Evolutionary conservation across 1,140 invertebrate genomes (phyloP).

Genomic region (Eriocheir sinensis): DNA sequence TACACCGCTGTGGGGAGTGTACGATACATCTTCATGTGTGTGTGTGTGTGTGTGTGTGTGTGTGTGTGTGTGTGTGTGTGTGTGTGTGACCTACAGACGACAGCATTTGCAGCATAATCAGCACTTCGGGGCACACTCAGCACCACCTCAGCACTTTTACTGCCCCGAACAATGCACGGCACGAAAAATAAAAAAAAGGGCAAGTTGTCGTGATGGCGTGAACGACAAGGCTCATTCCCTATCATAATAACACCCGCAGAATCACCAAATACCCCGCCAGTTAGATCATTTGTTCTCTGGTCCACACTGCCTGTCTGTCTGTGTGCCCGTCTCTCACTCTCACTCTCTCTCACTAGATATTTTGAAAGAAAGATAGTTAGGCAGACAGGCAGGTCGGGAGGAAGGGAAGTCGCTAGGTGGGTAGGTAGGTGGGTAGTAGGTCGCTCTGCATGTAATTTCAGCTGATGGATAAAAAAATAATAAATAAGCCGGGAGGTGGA

Average conservation of each 20-base stretch:
- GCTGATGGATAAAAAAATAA: conserved; percentile 43
- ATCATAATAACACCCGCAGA: too few relatives aligned
- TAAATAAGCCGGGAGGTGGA: neutral
- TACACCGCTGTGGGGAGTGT: neutral
- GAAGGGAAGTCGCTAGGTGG: too few relatives aligned
- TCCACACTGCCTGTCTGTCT: neutral
- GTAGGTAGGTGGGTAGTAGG: too few relatives aligned
- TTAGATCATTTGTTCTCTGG: neutral
- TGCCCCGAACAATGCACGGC: too few relatives aligned
- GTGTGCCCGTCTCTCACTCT: neutral
- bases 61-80: conserved; percentile 4
- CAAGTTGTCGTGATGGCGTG: neutral
- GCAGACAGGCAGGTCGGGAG: too few relatives aligned
- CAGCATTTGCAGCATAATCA: neutral
- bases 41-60: conserved; percentile 4
- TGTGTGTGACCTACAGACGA: neutral
- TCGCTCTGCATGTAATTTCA: conserved; percentile 48
- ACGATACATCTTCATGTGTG: neutral
- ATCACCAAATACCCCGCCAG: neutral
- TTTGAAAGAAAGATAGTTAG: too few relatives aligned
- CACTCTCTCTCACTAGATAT: conserved; percentile 48
- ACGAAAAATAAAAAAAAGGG: neutral
- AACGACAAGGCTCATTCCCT: neutral
- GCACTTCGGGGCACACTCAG: neutral
- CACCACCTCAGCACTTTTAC: too few relatives aligned